These are phyloP conservation scores for Cotesia glomerata DNA, from an alignment of 1,140 invertebrate genomes.

Conservation along the genomic window DNA sequence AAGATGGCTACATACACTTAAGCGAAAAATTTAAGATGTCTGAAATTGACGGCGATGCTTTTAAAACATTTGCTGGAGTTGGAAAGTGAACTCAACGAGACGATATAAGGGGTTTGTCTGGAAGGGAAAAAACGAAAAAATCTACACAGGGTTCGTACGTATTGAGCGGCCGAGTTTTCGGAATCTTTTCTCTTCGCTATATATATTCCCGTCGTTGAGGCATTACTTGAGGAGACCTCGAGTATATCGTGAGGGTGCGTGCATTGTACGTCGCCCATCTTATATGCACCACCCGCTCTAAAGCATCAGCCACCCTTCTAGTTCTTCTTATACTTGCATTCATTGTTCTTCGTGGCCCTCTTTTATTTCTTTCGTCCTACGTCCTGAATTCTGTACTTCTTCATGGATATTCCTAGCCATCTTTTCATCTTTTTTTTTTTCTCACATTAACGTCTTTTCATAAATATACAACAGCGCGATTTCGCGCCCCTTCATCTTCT, in stretches of 20 bases:
- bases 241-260: conserved; percentile 50
- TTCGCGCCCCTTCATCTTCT: conserved; percentile 1
- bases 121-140: conserved; percentile 17
- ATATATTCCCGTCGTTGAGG: conserved; percentile 36
- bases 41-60: conserved; percentile 26
- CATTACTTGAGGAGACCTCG: conserved; percentile 52
- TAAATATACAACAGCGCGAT: not conserved
- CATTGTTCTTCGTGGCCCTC: conserved; percentile 45
- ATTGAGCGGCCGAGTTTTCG: conserved; percentile 54
- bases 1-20: not conserved
- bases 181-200: conserved; percentile 44
- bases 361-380: conserved; percentile 21
- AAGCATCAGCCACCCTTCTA: conserved; percentile 27
- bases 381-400: conserved; percentile 19
- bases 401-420: not conserved
- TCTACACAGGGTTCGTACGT: conserved; percentile 29
- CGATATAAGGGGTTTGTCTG: conserved; percentile 22
- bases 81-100: conserved; percentile 14
- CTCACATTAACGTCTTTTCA: conserved; percentile 1
- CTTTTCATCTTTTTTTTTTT: conserved; percentile 9
- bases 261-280: conserved; percentile 55
- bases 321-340: conserved; percentile 52
- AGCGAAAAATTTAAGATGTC: conserved; percentile 11
- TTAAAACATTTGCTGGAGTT: conserved; percentile 27
- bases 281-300: conserved; percentile 53